Base-by-base conservation (phyloP, 1,140 invertebrate species). In the Cylas formicarius region DNA sequence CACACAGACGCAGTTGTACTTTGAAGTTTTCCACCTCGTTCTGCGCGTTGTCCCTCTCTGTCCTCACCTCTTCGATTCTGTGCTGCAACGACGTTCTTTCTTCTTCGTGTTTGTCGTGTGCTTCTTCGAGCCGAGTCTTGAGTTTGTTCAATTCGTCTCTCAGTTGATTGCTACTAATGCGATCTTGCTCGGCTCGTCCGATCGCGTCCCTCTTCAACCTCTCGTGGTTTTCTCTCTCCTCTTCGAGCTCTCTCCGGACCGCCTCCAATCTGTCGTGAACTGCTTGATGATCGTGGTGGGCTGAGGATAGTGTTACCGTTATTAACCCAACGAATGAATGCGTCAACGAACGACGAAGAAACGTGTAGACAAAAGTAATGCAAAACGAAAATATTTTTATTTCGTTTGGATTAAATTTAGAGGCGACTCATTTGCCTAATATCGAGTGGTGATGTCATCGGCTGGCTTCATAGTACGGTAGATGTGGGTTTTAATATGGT, bases 201-300 rank as follows among this genome's bases (percentile, higher is more conserved):
- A 75, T 74, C 1, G 79, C 72, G 46, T 89, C 86, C 10, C 86
- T 64, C 18, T 77, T 72, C 14, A 75, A 54, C 21, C 84, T 69
- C 53, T 89, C 86, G 20, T 82, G 52, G n/a, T 71, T 71, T 48
- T 74, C 76, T 51, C 78, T 73, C 52, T 86, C 84, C 36, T 74
- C 74, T 57, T 86, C 83, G 2, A 89, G 65, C 48, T 84, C 80
- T 21, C 80, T 70, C 38, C 77, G 74, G 1, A 76, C 67, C 18
- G 74, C 70, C 53, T 87, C 83, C 1, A 87, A 65, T 35, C 84
- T 82, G 54, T 89, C 85, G 32, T 79, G 67, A 2, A 90, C 58
- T 0, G 85, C 84, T 70, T 90, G 84, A 56, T 88, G 84, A 63
- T 90, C 86, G 57, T 88, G 84, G 57, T 89, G 86, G 41, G 85